A percentile compares a stretch with the other conserved stretches of the same genome.
Evolutionary conservation across 2,888 invertebrate genomes (phyloP).

Genomic region (Stratiomys singularior): DNA sequence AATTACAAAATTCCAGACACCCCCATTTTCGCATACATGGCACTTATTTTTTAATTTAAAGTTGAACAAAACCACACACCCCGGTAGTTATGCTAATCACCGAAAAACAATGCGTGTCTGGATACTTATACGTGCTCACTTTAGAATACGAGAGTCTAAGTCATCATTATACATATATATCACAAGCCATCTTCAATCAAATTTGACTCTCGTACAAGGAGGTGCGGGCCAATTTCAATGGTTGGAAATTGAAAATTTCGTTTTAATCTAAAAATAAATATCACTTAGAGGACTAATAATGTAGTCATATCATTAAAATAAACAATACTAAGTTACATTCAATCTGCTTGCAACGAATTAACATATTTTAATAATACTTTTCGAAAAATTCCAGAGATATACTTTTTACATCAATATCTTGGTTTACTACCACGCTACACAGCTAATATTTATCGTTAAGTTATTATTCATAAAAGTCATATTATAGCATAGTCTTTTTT

Average conservation of each 20-base stretch:
- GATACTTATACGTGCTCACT: background rate
- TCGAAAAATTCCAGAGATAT: constrained; percentile 5
- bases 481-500: constrained; percentile 5
- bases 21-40: background rate
- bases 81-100: background rate
- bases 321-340: constrained; percentile 26
- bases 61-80: too few relatives aligned
- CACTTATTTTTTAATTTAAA: background rate
- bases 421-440: background rate
- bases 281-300: constrained; percentile 21
- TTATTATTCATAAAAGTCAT: constrained; percentile 3
- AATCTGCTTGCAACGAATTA: background rate
- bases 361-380: constrained; percentile 36
- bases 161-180: constrained; percentile 35
- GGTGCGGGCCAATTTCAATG: constrained; percentile 13
- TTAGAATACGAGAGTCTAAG: constrained; percentile 15
- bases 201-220: constrained; percentile 22
- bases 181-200: constrained; percentile 30
- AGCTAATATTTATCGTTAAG: background rate
- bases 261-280: constrained; percentile 35
- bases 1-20: too few relatives aligned
- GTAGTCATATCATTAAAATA: constrained; percentile 6
- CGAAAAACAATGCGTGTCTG: background rate
- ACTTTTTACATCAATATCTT: constrained; percentile 22
- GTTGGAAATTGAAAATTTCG: background rate